Evolutionary conservation across 2,113 vertebrate genomes (phyloP).

Genomic region (Paralichthys olivaceus): DNA sequence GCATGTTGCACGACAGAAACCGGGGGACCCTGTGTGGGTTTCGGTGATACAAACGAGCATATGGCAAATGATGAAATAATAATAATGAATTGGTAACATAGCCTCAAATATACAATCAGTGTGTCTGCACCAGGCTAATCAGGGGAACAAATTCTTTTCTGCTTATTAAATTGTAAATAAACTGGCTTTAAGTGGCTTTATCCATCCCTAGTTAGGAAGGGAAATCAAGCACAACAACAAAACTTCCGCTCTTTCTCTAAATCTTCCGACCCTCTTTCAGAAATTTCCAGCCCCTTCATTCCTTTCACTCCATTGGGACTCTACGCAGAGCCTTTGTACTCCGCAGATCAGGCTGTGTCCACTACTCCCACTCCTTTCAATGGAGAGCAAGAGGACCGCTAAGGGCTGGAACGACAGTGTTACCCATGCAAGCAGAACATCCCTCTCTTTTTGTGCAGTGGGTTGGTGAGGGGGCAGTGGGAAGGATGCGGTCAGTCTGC

Average conservation of each 20-base stretch:
- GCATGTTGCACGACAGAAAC: no score
- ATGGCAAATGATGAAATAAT: neutral
- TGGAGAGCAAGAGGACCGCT: conserved; percentile 81
- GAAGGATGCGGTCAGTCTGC: conserved; percentile 88
- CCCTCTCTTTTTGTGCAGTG: conserved; percentile 90
- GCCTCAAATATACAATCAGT: neutral
- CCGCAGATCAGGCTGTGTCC: conserved; percentile 84
- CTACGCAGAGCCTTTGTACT: conserved; percentile 84
- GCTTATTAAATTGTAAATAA: conserved; percentile 50
- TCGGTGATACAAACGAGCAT: neutral
- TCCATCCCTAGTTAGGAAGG: conserved; percentile 61
- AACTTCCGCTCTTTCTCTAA: conserved; percentile 85
- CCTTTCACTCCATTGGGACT: conserved; percentile 80
- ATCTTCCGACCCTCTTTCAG: conserved; percentile 79
- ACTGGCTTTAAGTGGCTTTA: conserved; percentile 57
- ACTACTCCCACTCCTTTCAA: conserved; percentile 82
- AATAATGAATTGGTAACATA: no score
- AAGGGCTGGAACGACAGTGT: conserved; percentile 80
- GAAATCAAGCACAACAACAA: conserved; percentile 85
- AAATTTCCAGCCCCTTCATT: conserved; percentile 74
- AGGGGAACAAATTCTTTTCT: conserved; percentile 24
- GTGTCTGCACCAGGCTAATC: neutral
- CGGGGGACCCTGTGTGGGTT: no score
- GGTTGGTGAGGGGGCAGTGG: conserved; percentile 85
- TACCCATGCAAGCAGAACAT: conserved; percentile 87